Percentiles rank a stretch among this genome's conserved stretches.
These are phyloP conservation scores for Pelosia muscerda DNA, from an alignment of 2,888 invertebrate genomes.

Conservation along the genomic window DNA sequence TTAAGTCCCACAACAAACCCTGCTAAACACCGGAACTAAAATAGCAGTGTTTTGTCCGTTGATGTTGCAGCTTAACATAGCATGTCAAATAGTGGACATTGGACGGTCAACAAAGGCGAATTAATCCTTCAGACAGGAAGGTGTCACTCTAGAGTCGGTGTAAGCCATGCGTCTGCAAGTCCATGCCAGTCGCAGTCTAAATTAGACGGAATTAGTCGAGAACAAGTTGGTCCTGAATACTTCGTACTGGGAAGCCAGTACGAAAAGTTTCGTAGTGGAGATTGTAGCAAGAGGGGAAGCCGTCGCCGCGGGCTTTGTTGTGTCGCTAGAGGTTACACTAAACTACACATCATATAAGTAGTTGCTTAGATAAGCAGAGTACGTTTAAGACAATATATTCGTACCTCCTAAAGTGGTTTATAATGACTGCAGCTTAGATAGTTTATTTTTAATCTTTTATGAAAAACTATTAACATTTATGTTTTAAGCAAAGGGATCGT, in stretches of 20 bases:
- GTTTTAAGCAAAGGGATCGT: too few species aligned
- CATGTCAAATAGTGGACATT: constrained; percentile 52
- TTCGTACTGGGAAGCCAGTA: constrained; percentile 61
- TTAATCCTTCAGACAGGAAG: constrained; percentile 67
- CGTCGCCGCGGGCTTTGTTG: constrained; percentile 52
- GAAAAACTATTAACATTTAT: too few species aligned
- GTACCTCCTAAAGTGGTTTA: too few species aligned
- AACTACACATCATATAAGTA: constrained; percentile 50
- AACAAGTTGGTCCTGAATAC: constrained; percentile 67
- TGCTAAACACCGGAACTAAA: neutral
- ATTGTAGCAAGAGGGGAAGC: constrained; percentile 15
- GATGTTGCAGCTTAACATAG: constrained; percentile 43
- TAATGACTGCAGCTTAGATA: too few species aligned
- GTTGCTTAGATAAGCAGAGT: constrained; percentile 30
- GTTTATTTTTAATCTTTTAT: too few species aligned
- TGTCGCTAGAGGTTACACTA: constrained; percentile 50
- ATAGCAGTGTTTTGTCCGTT: constrained; percentile 11
- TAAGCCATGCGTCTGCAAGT: constrained; percentile 60
- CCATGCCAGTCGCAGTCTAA: constrained; percentile 57
- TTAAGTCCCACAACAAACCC: neutral
- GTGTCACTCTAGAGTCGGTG: constrained; percentile 56
- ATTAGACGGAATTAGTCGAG: constrained; percentile 73
- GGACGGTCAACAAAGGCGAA: constrained; percentile 63
- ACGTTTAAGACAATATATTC: constrained; percentile 23
- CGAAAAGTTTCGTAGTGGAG: constrained; percentile 54